These are phyloP conservation scores for Eilema griseolum DNA, from an alignment of 2,888 invertebrate species.

Conservation along the genomic window DNA sequence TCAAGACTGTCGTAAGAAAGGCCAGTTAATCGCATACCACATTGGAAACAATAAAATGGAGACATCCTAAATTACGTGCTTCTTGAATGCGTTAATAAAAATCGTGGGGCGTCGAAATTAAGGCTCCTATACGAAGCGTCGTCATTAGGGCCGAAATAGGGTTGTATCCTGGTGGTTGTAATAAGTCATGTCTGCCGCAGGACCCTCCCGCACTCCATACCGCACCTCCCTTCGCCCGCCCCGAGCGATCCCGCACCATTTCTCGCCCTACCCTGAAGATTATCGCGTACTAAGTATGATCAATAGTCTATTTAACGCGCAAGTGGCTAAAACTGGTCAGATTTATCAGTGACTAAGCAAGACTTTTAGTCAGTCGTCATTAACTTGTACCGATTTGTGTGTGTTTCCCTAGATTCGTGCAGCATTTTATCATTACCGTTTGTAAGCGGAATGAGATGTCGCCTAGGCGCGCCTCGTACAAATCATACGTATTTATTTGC, in stretches of 20 bases:
- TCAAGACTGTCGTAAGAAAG: constrained; percentile 46
- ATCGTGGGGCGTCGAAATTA: constrained; percentile 85
- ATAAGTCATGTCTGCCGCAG: constrained; percentile 86
- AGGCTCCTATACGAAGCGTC: constrained; percentile 80
- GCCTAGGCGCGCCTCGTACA: background rate
- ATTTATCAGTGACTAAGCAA: constrained; percentile 68
- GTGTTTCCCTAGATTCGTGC: constrained; percentile 33
- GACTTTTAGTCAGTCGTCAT: constrained; percentile 60
- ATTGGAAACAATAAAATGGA: constrained; percentile 61
- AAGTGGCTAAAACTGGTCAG: constrained; percentile 72
- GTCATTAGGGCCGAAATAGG: constrained; percentile 85
- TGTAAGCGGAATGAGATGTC: background rate
- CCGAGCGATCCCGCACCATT: constrained; percentile 70
- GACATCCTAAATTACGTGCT: constrained; percentile 74
- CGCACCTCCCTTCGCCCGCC: constrained; percentile 53
- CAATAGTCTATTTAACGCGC: constrained; percentile 82
- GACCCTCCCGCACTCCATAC: constrained; percentile 62
- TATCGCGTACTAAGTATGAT: constrained; percentile 81
- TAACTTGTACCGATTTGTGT: constrained; percentile 46
- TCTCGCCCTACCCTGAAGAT: constrained; percentile 74
- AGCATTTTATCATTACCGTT: constrained; percentile 15
- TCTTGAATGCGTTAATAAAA: constrained; percentile 84
- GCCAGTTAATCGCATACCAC: constrained; percentile 41
- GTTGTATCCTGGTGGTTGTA: constrained; percentile 84
- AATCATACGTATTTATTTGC: background rate